Evolutionary conservation across 2,888 invertebrate genomes (phyloP).

Genomic region (Tiliacea citrago): DNA sequence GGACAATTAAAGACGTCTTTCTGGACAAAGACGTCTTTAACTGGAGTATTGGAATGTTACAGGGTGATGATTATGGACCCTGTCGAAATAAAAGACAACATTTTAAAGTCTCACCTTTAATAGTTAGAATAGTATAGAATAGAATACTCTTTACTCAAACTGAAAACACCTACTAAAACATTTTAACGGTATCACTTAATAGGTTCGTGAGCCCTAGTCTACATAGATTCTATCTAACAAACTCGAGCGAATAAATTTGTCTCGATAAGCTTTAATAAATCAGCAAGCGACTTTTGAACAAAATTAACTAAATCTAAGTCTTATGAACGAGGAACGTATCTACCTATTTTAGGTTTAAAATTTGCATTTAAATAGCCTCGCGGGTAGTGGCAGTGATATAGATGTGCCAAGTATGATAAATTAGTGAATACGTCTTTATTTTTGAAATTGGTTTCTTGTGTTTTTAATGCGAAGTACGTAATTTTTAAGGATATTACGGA

Average conservation of each 20-base stretch:
- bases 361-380: constrained; percentile 81
- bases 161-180: not conserved
- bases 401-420: constrained; percentile 69
- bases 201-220: constrained; percentile 29
- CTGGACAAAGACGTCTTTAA: too few relatives aligned
- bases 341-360: constrained; percentile 77
- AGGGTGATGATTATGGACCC: not conserved
- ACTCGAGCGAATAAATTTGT: constrained; percentile 78
- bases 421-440: constrained; percentile 51
- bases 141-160: too few relatives aligned
- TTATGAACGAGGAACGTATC: constrained; percentile 54
- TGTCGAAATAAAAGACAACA: not conserved
- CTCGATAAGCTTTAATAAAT: constrained; percentile 81
- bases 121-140: too few relatives aligned
- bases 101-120: not conserved
- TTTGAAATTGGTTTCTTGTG: constrained; percentile 36
- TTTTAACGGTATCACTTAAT: constrained; percentile 22
- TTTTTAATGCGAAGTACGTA: not conserved
- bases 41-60: not conserved
- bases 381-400: constrained; percentile 67
- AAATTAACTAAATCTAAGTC: constrained; percentile 73
- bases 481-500: not conserved
- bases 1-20: not conserved
- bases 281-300: constrained; percentile 77
- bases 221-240: constrained; percentile 69